Evolutionary conservation across 2,888 invertebrate genomes (phyloP).

Genomic region (Andrena camellia): DNA sequence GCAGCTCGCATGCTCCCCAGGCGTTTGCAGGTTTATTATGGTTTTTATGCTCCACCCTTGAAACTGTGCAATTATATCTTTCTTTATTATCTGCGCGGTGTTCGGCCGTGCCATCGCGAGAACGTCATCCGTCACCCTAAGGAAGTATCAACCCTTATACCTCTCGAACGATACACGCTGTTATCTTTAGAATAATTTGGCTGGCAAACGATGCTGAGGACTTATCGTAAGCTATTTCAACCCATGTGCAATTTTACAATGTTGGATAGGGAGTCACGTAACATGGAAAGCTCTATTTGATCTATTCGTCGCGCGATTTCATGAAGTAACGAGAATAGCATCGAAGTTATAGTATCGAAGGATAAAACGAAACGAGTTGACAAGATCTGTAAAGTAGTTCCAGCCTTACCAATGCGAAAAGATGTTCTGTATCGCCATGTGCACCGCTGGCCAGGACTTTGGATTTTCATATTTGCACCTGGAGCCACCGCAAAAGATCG

Average conservation of each 20-base stretch:
- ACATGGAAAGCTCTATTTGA: not conserved
- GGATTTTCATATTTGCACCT: conserved; percentile 93
- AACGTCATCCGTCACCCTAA: conserved; percentile 95
- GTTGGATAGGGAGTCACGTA: not conserved
- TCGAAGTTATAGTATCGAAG: not conserved
- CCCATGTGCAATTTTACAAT: not conserved
- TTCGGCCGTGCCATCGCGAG: conserved; percentile 96
- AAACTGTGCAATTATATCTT: conserved; percentile 93
- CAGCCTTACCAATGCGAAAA: conserved; percentile 92
- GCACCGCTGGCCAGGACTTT: conserved; percentile 87
- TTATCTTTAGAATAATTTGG: conserved; percentile 13
- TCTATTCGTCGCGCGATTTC: not conserved
- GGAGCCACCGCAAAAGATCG: conserved; percentile 93
- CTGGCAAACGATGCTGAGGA: conserved; percentile 23
- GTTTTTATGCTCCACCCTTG: conserved; percentile 92
- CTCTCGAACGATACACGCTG: not conserved
- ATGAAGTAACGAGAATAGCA: not conserved
- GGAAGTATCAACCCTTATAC: conserved; percentile 28
- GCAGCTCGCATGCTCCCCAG: conserved; percentile 95
- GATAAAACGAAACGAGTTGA: too few species aligned
- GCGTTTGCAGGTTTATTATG: conserved; percentile 94
- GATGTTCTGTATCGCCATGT: conserved; percentile 91
- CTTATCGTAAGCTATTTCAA: conserved; percentile 2
- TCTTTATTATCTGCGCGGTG: conserved; percentile 90
- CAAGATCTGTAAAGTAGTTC: not conserved